Evolutionary conservation across 2,888 invertebrate species (phyloP), one percentile per base, ranked within the genome.

Genomic region (Diaperis boleti): DNA sequence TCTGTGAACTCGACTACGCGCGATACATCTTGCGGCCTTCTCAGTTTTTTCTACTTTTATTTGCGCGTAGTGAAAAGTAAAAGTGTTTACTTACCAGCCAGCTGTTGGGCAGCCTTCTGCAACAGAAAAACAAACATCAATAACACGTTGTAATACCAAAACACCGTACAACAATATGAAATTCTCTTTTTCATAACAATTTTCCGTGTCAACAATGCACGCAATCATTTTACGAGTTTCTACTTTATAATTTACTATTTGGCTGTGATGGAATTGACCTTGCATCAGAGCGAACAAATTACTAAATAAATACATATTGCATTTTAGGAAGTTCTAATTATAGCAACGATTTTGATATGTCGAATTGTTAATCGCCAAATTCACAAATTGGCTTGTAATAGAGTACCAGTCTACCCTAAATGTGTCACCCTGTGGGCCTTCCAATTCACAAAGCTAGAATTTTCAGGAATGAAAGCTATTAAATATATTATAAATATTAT

Each of bases 31-130:
- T n/a, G n/a, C n/a, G n/a, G n/a, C n/a, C n/a, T n/a, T n/a, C n/a
- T n/a, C n/a, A n/a, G n/a, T n/a, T n/a, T n/a, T n/a, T n/a, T n/a
- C n/a, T n/a, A n/a, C n/a, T 15, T 6, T 17, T 41, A 15, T 41
- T 15, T 7, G n/a, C 17, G 6, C 14, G 7, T 41, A 22, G 4
- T 22, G 22, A 22, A 22, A 22, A 22, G 5, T 6, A 33, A 15
- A 2, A 39, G 6, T 18, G 10, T 39, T 39, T 39, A 67, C 74
- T 74, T 65, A 76, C 76, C 72, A 3, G 63, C 63, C 11, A 69
- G 44, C 64, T 75, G 75, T 62, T 74, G 74, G 13, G 69, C 69
- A 11, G 72, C 74, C 70, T 73, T 74, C 76, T 76, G 74, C 20
- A 75, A 76, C 62, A 67, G 66, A 69, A 67, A 68, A 69, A 45